Evolutionary conservation across 1,140 invertebrate species (phyloP), one percentile per base, ranked within the genome.

Genomic region (Plodia interpunctella): DNA sequence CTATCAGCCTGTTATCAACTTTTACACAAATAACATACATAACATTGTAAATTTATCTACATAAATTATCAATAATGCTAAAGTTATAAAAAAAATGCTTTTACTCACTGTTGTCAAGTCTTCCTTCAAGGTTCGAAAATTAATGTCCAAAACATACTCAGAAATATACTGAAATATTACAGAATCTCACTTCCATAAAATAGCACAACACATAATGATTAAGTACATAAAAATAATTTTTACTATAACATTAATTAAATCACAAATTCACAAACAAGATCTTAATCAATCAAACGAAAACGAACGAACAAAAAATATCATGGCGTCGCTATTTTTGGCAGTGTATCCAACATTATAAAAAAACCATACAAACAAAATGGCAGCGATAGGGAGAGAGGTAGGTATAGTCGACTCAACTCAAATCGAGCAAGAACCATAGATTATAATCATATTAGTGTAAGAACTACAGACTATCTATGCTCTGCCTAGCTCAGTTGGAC

Each of bases 281-380:
- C 2, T 25, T 25, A 2, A 25, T 6, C 25, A 55, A 55, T 13
- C 10, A 32, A 30, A 17, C 25, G 5, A 18, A 30, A 55, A 55
- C 25, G 28, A 18, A 17, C 25, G 28, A 17, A 30, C 11, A 55
- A n/a, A 15, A 35, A 32, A 55, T 30, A 55, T 6, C 9, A 55
- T 55, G 53, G 53, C 53, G 53, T 55, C 53, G 15, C 28, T 30
- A 15, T 25, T 28, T 28, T 30, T 55, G 51, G 1, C 51, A 53
- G 21, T 25, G 13, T n/a, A 13, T 17, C 51, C 51, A 53, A 8
- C n/a, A 53, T 20, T 50, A 6, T 3, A 25, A 18, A 50, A 50
- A 18, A 49, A 49, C n/a, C 5, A 6, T 5, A 49, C 15, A 49
- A n/a, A n/a, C n/a, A 17, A 49, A 18, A n/a, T n/a, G n/a, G n/a